These are phyloP conservation scores for Lepeophtheirus salmonis DNA, from an alignment of 1,140 invertebrate species.

Conservation along the genomic window DNA sequence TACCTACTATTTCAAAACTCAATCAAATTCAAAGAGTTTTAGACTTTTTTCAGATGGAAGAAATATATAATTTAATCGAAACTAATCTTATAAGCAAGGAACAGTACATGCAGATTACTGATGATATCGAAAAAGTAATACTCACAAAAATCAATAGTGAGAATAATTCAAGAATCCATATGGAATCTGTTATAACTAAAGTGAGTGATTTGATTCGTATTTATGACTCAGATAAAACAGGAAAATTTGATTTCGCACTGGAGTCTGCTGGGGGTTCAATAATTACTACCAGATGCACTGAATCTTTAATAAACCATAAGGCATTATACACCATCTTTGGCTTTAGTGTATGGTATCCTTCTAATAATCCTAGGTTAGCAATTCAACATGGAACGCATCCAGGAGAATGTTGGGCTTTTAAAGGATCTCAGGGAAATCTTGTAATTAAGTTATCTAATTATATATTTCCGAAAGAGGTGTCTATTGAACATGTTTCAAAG, in stretches of 20 bases:
- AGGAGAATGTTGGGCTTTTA: conserved; percentile 93
- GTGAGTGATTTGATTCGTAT: conserved; percentile 51
- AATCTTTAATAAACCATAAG: conserved; percentile 41
- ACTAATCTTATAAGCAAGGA: neutral
- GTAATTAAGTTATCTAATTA: conserved; percentile 39
- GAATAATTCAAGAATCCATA: too few species aligned
- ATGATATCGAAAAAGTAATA: too few species aligned
- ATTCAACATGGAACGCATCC: conserved; percentile 61
- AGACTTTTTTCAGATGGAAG: neutral
- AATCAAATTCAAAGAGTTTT: too few species aligned
- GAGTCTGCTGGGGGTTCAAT: conserved; percentile 74
- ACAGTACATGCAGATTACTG: neutral
- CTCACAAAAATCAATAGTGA: too few species aligned
- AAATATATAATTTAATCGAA: too few species aligned
- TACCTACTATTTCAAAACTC: too few species aligned
- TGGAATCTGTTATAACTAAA: too few species aligned
- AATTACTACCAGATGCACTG: conserved; percentile 74
- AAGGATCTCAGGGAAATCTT: conserved; percentile 60
- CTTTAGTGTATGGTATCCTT: conserved; percentile 30
- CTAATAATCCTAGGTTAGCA: conserved; percentile 33
- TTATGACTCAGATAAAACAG: conserved; percentile 81
- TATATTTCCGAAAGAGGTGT: conserved; percentile 64
- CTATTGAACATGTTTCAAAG: conserved; percentile 68
- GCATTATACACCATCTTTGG: conserved; percentile 17
- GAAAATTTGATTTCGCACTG: conserved; percentile 59